These are phyloP conservation scores for Polypterus bichir DNA, from an alignment of 2,113 vertebrate genomes.

Conservation along the genomic window DNA sequence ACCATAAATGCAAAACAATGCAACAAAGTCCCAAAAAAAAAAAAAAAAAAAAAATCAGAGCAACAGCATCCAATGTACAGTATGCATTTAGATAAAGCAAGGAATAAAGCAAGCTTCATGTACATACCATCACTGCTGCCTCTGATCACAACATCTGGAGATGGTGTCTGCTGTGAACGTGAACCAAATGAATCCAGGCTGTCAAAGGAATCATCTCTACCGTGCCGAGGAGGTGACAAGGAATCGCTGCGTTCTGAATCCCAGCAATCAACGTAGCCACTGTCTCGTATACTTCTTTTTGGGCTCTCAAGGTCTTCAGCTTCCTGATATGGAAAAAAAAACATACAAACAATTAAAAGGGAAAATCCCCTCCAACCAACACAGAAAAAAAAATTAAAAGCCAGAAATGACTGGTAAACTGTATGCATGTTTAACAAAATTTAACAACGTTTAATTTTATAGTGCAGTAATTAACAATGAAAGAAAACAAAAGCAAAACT, in stretches of 20 bases:
- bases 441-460: no score
- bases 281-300: slow-evolving; percentile 82
- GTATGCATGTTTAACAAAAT: no score
- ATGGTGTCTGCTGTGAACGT: slow-evolving; percentile 85
- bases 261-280: slow-evolving; percentile 94
- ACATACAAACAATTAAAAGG: background rate
- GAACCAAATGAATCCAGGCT: slow-evolving; percentile 96
- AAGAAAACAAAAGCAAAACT: no score
- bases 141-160: slow-evolving; percentile 83
- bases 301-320: slow-evolving; percentile 80
- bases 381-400: slow-evolving; percentile 1
- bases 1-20: background rate
- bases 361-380: background rate
- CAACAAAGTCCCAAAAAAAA: background rate
- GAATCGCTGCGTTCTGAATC: slow-evolving; percentile 93
- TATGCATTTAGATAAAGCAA: no score
- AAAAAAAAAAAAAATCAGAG: no score
- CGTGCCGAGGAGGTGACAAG: slow-evolving; percentile 79
- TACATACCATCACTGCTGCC: slow-evolving; percentile 89
- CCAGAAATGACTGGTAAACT: background rate
- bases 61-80: background rate
- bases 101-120: background rate
- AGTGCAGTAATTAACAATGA: no score
- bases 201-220: slow-evolving; percentile 93
- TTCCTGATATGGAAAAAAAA: slow-evolving; percentile 51